These are phyloP conservation scores for Iguana delicatissima DNA, from an alignment of 2,797 vertebrate genomes.

Conservation along the genomic window DNA sequence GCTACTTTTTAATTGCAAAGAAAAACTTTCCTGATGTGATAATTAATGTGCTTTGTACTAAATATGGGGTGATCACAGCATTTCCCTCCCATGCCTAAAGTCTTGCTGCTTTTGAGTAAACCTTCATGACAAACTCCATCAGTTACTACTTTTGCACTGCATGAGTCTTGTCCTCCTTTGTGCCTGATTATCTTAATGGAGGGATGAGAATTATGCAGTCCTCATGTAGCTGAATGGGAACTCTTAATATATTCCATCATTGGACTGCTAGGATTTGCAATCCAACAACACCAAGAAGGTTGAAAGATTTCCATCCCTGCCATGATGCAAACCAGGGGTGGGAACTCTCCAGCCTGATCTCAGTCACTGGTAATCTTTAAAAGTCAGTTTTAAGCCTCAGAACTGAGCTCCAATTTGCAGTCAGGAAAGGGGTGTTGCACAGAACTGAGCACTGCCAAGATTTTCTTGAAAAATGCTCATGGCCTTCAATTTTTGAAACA, in stretches of 20 bases:
- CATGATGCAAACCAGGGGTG: too few relatives aligned
- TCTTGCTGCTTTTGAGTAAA: neutral
- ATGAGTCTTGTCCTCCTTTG: neutral
- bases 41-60: neutral
- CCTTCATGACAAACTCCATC: neutral
- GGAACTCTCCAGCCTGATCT: too few relatives aligned
- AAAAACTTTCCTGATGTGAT: neutral
- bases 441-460: neutral
- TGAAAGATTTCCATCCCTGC: too few relatives aligned
- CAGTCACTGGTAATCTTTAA: too few relatives aligned
- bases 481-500: neutral
- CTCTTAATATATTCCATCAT: too few relatives aligned
- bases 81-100: neutral
- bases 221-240: too few relatives aligned
- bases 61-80: neutral
- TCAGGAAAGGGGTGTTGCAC: too few relatives aligned
- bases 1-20: slow-evolving; percentile 1
- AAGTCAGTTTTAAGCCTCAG: too few relatives aligned
- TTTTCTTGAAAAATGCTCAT: neutral
- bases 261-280: too few relatives aligned
- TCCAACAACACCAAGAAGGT: too few relatives aligned
- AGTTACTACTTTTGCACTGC: neutral
- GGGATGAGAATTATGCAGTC: too few relatives aligned
- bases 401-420: too few relatives aligned
- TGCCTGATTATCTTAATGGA: neutral